Evolutionary conservation across 2,888 invertebrate genomes (phyloP), one percentile per base, ranked within the genome.

Genomic region (Andrena marginata): DNA sequence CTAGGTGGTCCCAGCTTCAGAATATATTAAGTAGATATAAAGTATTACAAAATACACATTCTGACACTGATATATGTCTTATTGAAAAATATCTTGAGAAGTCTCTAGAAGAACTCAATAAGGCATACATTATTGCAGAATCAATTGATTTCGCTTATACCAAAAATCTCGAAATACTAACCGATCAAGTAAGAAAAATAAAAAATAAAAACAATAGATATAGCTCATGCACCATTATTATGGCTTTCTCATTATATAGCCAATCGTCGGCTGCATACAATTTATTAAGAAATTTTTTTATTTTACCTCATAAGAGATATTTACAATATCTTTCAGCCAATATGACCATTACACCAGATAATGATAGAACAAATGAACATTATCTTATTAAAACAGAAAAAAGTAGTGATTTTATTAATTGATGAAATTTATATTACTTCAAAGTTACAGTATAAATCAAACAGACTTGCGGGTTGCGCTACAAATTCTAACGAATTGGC

Each of bases 371-470:
- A 54, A 54, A 54, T 13, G 67, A 33, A 20, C 3, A 29, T 33
- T 67, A 54, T 51, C 31, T 67, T 31, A n/a, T 31, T 20, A 51
- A 3, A 1, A 0, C 54, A 13, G 13, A 31, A 67, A 31, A 67
- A 51, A 67, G 51, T 51, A 54, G 54, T 35, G 8, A 35, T 68
- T 54, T 35, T 54, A 35, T 68, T 56, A 56, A 56, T 68, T 26
- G 56, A 68, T 20, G 68, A 68, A 68, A 68, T 54, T 23, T 68
- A 68, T 54, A 54, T 54, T 67, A 29, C n/a, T 51, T 13, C 67
- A 10, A 68, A 68, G 33, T 54, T 68, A 68, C 67, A 68, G 23
- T 68, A 68, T 13, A 68, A 3, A 54, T 51, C 51, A 20, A 54
- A 54, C 6, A 54, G 2, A 54, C 20, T 54, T 33, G 10, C 33